These are phyloP conservation scores for Barnardius zonarius DNA, from an alignment of 2,113 vertebrate genomes.

Conservation along the genomic window DNA sequence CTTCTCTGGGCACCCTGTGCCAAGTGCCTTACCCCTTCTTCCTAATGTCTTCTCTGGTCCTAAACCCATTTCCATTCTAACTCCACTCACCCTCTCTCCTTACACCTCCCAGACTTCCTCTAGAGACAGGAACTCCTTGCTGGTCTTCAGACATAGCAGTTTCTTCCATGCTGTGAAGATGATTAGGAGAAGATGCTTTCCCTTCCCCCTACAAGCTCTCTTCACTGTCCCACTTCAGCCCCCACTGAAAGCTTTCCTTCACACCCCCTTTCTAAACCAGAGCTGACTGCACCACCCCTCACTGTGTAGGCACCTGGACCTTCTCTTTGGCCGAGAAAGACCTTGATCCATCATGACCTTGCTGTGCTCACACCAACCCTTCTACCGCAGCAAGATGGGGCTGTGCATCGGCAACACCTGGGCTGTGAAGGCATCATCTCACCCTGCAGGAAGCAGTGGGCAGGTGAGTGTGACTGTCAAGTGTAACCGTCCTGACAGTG, in stretches of 20 bases:
- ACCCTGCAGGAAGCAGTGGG: not conserved
- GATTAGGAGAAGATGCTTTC: not conserved
- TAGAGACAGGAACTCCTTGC: not conserved
- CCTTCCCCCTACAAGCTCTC: not conserved
- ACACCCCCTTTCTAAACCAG: not conserved
- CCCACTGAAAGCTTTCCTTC: not conserved
- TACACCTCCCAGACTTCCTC: not conserved
- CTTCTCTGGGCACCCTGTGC: not conserved
- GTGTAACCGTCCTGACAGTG: not conserved
- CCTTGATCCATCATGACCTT: not conserved
- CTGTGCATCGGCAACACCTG: too few species aligned
- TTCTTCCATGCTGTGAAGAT: not conserved
- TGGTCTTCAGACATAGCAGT: not conserved
- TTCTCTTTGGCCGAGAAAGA: not conserved
- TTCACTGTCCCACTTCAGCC: not conserved
- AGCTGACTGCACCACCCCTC: not conserved
- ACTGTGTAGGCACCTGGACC: not conserved
- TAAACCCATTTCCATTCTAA: not conserved
- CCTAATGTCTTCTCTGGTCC: not conserved
- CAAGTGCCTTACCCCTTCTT: not conserved
- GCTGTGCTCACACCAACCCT: too few species aligned
- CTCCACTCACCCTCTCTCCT: not conserved
- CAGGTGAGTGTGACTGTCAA: not conserved
- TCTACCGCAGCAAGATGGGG: fast-evolving
- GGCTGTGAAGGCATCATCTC: too few species aligned